Percentiles rank a stretch among this genome's conserved stretches.
Conservation (phyloP, 64 coral and sea anemone genomes). For the Stichodactyla mertensii region DNA sequence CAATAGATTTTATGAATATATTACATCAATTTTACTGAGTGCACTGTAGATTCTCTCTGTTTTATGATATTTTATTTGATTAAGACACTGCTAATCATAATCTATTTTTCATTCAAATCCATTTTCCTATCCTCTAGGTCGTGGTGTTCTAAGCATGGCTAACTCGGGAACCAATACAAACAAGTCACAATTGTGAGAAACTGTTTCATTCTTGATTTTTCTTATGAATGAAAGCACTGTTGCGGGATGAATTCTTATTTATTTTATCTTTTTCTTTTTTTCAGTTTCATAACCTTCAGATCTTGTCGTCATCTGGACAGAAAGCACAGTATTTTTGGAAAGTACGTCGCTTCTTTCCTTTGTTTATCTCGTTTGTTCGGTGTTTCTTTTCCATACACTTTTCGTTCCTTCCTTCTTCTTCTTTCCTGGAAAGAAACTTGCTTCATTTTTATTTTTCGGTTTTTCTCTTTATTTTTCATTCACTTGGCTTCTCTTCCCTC, state of each 20-base stretch:
- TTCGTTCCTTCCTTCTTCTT: background rate
- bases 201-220: background rate
- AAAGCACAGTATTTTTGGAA: constrained; percentile 80
- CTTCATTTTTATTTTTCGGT: too few relatives aligned
- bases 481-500: too few relatives aligned
- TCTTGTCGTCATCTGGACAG: constrained; percentile 86
- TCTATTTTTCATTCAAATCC: background rate
- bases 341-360: constrained; percentile 3
- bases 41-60: too few relatives aligned
- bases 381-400: background rate
- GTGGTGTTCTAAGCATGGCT: constrained; percentile 81
- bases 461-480: too few relatives aligned
- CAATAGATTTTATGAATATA: too few relatives aligned
- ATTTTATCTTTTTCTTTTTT: constrained; percentile 3
- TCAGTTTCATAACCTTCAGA: constrained; percentile 73
- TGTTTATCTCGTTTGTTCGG: background rate
- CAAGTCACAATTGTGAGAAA: constrained; percentile 81
- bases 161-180: constrained; percentile 78
- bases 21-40: too few relatives aligned
- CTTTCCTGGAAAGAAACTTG: too few relatives aligned
- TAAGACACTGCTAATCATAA: background rate
- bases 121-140: constrained; percentile 30
- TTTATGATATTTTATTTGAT: background rate
- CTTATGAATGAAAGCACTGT: background rate
- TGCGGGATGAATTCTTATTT: background rate